Evolutionary conservation across 2,797 vertebrate species (phyloP).

Genomic region (Rhinoraja longicauda): DNA sequence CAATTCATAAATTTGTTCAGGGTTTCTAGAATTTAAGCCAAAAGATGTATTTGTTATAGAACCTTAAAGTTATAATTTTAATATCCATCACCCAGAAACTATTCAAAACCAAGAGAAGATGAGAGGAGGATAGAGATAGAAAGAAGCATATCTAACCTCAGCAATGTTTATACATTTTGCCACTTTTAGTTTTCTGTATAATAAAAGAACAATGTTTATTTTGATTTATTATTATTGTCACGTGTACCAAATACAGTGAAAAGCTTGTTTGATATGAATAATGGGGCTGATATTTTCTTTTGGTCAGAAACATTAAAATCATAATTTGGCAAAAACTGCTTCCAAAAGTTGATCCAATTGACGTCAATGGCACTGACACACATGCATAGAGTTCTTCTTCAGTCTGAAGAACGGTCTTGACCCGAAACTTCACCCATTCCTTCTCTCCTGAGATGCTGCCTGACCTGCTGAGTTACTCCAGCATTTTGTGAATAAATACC

Average conservation of each 20-base stretch:
- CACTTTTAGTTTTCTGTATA: background rate
- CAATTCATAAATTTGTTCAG: background rate
- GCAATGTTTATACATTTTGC: background rate
- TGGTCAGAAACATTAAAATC: too few species aligned
- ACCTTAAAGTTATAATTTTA: background rate
- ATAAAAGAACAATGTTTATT: background rate
- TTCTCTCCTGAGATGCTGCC: too few species aligned
- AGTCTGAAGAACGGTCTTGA: too few species aligned
- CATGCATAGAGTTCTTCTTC: too few species aligned
- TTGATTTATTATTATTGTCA: too few species aligned
- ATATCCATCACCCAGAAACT: background rate
- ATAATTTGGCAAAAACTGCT: too few species aligned
- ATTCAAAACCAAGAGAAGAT: background rate
- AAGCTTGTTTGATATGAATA: background rate
- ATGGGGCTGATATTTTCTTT: background rate
- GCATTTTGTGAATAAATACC: too few species aligned
- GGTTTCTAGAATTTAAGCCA: background rate
- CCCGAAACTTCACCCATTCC: too few species aligned
- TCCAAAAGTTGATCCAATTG: too few species aligned
- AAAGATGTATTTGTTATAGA: background rate
- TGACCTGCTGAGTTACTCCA: too few species aligned
- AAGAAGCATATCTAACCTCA: background rate
- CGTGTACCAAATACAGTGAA: too few species aligned
- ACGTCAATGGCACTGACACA: too few species aligned
- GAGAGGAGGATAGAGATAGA: background rate